Conservation (phyloP, 1,140 invertebrate genomes). For the Sitodiplosis mosellana region DNA sequence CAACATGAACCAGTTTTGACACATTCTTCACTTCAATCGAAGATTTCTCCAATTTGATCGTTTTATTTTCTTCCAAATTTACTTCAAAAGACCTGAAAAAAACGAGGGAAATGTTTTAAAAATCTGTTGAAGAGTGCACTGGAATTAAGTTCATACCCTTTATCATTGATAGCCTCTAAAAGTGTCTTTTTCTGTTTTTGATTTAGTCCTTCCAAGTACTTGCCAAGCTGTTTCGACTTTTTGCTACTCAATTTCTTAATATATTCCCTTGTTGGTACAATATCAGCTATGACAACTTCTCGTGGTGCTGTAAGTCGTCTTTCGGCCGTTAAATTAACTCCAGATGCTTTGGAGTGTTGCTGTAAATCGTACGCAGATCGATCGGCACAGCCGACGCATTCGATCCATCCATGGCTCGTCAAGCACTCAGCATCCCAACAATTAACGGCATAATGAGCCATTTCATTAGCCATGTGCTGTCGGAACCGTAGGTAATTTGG, state of each 20-base stretch:
- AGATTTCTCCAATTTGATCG: slow-evolving; percentile 49
- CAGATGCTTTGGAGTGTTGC: slow-evolving; percentile 86
- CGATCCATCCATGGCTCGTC: slow-evolving; percentile 93
- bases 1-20: slow-evolving; percentile 83
- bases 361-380: slow-evolving; percentile 92
- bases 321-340: slow-evolving; percentile 75
- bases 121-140: too few species aligned
- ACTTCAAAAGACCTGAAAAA: background rate
- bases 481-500: slow-evolving; percentile 75
- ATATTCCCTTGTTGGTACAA: slow-evolving; percentile 60
- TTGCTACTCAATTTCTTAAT: slow-evolving; percentile 91
- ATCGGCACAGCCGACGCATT: slow-evolving; percentile 99
- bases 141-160: slow-evolving; percentile 20
- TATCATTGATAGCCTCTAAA: slow-evolving; percentile 39
- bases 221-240: slow-evolving; percentile 71
- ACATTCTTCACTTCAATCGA: slow-evolving; percentile 63
- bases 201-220: slow-evolving; percentile 43
- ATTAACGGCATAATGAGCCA: slow-evolving; percentile 99
- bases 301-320: slow-evolving; percentile 73
- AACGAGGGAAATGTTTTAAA: too few species aligned
- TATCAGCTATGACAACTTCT: slow-evolving; percentile 55
- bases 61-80: slow-evolving; percentile 1
- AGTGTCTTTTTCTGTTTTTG: slow-evolving; percentile 40
- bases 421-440: slow-evolving; percentile 97
- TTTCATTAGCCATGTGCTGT: slow-evolving; percentile 98